phyloP scores from a whole-genome alignment of 2,888 invertebrate species.

The Brachyptera risi region DNA sequence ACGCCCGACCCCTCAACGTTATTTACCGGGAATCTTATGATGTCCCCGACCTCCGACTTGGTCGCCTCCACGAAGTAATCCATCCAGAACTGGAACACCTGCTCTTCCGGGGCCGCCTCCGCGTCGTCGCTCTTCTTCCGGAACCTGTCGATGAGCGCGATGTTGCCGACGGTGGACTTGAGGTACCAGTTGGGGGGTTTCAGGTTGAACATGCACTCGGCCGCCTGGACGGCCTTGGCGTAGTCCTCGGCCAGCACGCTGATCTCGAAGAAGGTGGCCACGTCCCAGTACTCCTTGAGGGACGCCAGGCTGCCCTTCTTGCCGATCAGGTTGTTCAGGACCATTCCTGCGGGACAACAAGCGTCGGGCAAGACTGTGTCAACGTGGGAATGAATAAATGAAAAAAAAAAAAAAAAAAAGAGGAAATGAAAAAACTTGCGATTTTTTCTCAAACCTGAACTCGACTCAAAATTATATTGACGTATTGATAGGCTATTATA shows the following conservation, averaged over 20 bases:
- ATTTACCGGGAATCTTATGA: slow-evolving; percentile 86
- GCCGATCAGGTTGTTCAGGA: slow-evolving; percentile 94
- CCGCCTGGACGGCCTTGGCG: slow-evolving; percentile 93
- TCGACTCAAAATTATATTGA: too few relatives aligned
- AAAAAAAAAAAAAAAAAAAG: too few relatives aligned
- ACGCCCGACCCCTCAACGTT: too few relatives aligned
- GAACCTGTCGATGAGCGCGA: slow-evolving; percentile 86
- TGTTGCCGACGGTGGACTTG: slow-evolving; percentile 66
- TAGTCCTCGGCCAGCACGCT: slow-evolving; percentile 97
- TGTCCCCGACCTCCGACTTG: slow-evolving; percentile 71
- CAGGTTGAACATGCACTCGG: slow-evolving; percentile 87
- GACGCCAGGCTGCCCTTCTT: slow-evolving; percentile 93
- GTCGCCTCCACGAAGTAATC: slow-evolving; percentile 97
- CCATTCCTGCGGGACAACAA: slow-evolving; percentile 65
- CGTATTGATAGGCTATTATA: too few relatives aligned
- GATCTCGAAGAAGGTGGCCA: slow-evolving; percentile 97
- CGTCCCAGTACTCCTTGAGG: slow-evolving; percentile 97
- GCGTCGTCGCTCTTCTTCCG: slow-evolving; percentile 73
- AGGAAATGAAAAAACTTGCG: too few relatives aligned
- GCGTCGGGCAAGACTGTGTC: too few relatives aligned
- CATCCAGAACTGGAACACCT: slow-evolving; percentile 96
- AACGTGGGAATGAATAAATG: too few relatives aligned
- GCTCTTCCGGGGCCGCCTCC: slow-evolving; percentile 71
- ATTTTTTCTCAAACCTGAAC: too few relatives aligned
- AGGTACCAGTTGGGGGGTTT: slow-evolving; percentile 79